Percentiles rank a stretch among this genome's conserved stretches.
Conservation (phyloP, 1,140 invertebrate species). For the Drosophila rufa region DNA sequence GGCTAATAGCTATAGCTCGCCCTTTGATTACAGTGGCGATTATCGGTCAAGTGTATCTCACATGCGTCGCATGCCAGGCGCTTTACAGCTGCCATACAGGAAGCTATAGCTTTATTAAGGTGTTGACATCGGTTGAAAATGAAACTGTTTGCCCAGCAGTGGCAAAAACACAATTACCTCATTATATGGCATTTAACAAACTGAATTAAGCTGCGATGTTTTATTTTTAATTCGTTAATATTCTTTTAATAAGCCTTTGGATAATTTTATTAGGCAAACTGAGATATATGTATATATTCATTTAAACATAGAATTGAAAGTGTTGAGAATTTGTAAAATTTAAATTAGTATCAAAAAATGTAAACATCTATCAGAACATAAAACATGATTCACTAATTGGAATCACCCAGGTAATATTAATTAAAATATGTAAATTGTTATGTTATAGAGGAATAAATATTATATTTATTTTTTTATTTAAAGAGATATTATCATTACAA, state of each 20-base stretch:
- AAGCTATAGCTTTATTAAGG: conserved; percentile 22
- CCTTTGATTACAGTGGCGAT: conserved; percentile 37
- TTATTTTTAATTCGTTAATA: not conserved
- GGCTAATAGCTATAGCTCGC: not conserved
- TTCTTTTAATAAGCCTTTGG: not conserved
- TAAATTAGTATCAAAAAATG: no score
- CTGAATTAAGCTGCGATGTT: not conserved
- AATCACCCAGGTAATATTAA: no score
- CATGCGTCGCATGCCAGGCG: conserved; percentile 15
- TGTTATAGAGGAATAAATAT: not conserved
- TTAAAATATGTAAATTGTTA: not conserved
- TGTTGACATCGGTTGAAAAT: conserved; percentile 33
- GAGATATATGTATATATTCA: no score
- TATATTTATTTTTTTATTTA: not conserved
- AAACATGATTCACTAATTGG: no score
- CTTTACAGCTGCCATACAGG: conserved; percentile 17
- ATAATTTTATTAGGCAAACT: not conserved
- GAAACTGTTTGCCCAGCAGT: conserved; percentile 31
- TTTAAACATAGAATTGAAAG: no score
- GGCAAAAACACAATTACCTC: conserved; percentile 23
- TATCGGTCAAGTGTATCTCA: conserved; percentile 31
- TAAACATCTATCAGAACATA: no score
- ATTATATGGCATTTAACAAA: conserved; percentile 9
- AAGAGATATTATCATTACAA: not conserved
- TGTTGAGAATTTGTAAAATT: no score